Evolutionary conservation across 2,888 invertebrate genomes (phyloP), one percentile per base, ranked within the genome.

Genomic region (Pandemis cinnamomeana): DNA sequence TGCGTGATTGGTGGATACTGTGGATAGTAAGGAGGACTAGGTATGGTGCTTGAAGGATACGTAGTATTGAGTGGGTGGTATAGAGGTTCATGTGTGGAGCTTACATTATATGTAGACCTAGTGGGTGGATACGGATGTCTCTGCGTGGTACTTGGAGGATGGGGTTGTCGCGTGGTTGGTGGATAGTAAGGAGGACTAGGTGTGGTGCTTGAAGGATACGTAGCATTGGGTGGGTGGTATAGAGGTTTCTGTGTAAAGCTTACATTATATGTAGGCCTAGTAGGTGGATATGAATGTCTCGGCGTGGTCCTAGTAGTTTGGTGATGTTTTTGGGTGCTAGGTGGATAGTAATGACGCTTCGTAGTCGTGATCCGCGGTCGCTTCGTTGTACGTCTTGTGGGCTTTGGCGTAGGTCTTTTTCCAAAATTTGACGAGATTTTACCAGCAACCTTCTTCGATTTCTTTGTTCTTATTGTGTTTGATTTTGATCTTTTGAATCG

Each of bases 401-500:
- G 42, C 42, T 1, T 13, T 4, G 61, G 7, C 27, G 61, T 61
- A 7, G 42, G n/a, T 41, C n/a, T 6, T 42, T 11, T 41, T 42
- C n/a, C 13, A n/a, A 7, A 0, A n/a, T 8, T 41, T n/a, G 36
- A 2, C 5, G 41, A 13, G 7, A n/a, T 10, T 42, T 42, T 42
- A 13, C n/a, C 7, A 61, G n/a, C 61, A 0, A 7, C 42, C n/a
- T 61, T 13, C 0, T 41, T 61, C 8, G 61, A 41, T 11, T 27
- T 58, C 10, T 41, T 60, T 60, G 11, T 36, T 60, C 60, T 20
- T 7, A 15, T 53, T 53, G 53, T 7, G 36, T 60, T 48, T 48
- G n/a, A 51, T 51, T 51, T 61, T 13, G 61, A 61, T 61, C 61
- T 61, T 42, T 61, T 61, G 10, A 61, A 41, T 7, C 61, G 61